Base-by-base conservation (phyloP, 1,140 invertebrate species). In the Pygmarrhopalites habei region DNA sequence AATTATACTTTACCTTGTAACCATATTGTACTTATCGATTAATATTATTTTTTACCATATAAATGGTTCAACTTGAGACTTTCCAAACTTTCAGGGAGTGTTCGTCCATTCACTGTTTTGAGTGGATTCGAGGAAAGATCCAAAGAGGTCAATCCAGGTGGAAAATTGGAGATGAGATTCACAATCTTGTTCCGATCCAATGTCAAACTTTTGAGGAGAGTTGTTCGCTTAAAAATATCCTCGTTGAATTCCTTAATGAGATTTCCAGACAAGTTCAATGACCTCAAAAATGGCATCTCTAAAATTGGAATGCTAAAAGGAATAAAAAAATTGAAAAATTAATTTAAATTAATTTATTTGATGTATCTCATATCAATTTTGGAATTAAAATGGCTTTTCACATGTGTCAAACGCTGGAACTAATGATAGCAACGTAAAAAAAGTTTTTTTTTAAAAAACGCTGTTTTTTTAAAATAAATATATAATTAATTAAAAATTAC, bases 81-180 rank as follows among this genome's bases (percentile, higher is more conserved):
- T 60, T 82, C 79, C 25, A 92, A 74, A 53, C 82, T 81, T 28
- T 51, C 47, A 2, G 69, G 69, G 14, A 70, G 58, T 15, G 35
- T 26, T 12, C 32, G 52, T 19, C 69, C 69, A 35, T 25, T 52
- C 7, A 70, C 62, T 15, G 32, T 60, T 4, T 77, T 77, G 4
- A 92, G 83, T n/a, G 86, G 83, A 75, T 94, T 94, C 47, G 81
- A 78, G 0, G 90, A 92, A 15, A 94, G 76, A 72, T 92, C 86
- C 7, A 94, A 73, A 10, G 72, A 72, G 71, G 85, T 81, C 1
- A 91, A 75, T 62, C 68, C 12, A 58, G 67, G 17, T 64, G 52
- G 57, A 52, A 73, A 77, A 59, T 74, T 76, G 7, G 86, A 71
- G 60, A 85, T 82, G 0, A 77, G 72, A 25, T 28, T 60, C 12